phyloP scores from a whole-genome alignment of 2,888 invertebrate genomes.

The Noctua janthina region DNA sequence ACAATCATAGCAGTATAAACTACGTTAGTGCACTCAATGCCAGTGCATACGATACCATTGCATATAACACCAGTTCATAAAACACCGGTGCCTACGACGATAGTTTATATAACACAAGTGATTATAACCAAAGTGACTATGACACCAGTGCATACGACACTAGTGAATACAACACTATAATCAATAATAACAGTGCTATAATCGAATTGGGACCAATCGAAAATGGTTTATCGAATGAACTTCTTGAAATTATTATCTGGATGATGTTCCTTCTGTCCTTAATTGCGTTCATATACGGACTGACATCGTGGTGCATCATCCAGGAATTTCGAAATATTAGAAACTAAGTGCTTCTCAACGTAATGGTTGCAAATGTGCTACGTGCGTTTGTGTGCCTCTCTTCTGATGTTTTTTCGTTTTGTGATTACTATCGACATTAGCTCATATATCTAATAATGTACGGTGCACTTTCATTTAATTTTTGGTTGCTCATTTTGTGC shows the following conservation, averaged over 20 bases:
- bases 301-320: slow-evolving; percentile 6
- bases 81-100: no score
- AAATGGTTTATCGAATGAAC: not conserved
- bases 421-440: not conserved
- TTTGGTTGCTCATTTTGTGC: slow-evolving; percentile 19
- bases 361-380: not conserved
- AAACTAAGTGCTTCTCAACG: slow-evolving; percentile 21
- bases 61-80: not conserved
- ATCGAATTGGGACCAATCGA: not conserved
- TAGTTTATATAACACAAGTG: not conserved
- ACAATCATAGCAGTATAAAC: not conserved
- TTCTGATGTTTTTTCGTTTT: not conserved
- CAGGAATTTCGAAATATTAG: slow-evolving; percentile 13
- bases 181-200: not conserved
- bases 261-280: not conserved
- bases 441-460: not conserved
- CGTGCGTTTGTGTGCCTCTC: not conserved
- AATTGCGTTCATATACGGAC: not conserved
- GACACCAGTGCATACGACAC: not conserved
- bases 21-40: not conserved
- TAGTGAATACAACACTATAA: not conserved
- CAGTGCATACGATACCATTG: not conserved
- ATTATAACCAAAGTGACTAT: no score
- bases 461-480: not conserved
- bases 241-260: not conserved